Evolutionary conservation across 2,113 vertebrate species (phyloP).

Genomic region (Barnardius zonarius): DNA sequence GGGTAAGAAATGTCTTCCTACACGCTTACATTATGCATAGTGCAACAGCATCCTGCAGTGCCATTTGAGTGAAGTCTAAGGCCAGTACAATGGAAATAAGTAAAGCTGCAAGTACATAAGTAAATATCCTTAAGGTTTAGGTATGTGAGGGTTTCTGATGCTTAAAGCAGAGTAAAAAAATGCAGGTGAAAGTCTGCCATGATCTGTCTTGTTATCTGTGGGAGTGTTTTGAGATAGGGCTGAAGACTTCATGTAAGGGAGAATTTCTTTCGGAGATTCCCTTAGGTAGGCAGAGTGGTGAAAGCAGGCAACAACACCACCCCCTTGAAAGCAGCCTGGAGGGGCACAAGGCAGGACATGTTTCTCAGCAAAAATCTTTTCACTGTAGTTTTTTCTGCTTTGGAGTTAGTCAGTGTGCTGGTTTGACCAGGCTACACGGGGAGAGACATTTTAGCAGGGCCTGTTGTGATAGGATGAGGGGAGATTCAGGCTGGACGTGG

Average conservation of each 20-base stretch:
- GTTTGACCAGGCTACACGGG: neutral
- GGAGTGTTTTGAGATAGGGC: neutral
- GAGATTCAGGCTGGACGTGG: neutral
- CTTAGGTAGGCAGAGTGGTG: neutral
- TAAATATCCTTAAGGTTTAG: neutral
- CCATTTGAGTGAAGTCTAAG: neutral
- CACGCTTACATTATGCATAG: neutral
- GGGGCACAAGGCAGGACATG: neutral
- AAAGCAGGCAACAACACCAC: neutral
- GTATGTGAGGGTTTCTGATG: neutral
- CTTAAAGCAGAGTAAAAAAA: neutral
- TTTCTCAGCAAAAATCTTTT: neutral
- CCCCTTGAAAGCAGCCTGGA: neutral
- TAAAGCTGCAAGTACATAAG: neutral
- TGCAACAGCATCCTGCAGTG: neutral
- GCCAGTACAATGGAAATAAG: neutral
- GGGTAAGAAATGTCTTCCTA: neutral
- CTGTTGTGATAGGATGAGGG: neutral
- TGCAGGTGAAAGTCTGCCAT: neutral
- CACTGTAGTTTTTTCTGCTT: neutral
- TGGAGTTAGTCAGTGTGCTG: neutral
- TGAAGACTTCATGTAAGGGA: neutral
- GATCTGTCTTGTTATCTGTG: neutral
- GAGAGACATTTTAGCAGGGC: neutral
- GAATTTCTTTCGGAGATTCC: neutral